Conservation (phyloP, 2,797 vertebrate genomes). For the Scolopax rusticola region DNA sequence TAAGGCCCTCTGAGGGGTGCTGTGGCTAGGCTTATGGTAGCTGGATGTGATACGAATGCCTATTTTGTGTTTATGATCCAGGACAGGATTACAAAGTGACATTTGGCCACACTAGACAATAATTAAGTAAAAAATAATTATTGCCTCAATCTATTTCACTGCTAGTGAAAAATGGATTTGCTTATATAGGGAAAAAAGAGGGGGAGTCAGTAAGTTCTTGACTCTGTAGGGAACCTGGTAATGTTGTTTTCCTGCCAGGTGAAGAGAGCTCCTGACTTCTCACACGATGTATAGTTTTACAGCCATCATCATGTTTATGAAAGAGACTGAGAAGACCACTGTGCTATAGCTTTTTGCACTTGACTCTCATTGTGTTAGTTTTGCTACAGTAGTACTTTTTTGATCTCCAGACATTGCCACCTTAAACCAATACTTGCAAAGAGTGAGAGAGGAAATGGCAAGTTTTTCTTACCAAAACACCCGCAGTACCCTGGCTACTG, state of each 20-base stretch:
- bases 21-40: rapidly evolving
- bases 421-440: background rate
- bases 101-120: background rate
- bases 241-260: background rate
- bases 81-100: background rate
- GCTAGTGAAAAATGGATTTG: background rate
- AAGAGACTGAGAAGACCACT: background rate
- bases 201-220: background rate
- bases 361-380: background rate
- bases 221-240: background rate
- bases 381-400: background rate
- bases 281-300: background rate
- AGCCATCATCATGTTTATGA: background rate
- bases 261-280: background rate
- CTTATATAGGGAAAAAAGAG: background rate
- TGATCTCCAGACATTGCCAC: background rate
- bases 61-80: background rate
- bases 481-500: background rate
- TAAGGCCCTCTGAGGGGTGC: background rate
- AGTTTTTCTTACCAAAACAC: background rate
- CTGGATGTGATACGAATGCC: background rate
- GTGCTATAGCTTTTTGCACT: background rate
- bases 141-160: background rate
- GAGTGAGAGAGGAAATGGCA: background rate
- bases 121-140: background rate